Base-by-base conservation (phyloP, 2,797 vertebrate genomes). In the Esox lucius region DNA sequence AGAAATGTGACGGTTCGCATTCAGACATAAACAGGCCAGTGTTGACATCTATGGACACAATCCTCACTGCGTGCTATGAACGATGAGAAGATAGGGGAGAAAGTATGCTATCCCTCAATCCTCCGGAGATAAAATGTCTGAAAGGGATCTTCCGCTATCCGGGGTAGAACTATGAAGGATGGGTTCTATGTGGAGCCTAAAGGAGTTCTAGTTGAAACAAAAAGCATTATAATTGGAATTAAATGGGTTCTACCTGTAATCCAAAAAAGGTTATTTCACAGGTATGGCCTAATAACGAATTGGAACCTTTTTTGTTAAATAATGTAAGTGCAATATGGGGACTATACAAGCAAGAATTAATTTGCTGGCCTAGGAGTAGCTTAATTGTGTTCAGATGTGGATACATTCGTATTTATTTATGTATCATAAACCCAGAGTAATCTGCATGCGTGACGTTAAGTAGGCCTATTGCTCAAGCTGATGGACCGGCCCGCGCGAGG, bases 371-470 rank as follows among this genome's bases (percentile, higher is more conserved):
- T 53, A 53, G 28, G 28, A 31, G 3, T 31, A 31, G 28, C 5
- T 6, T 22, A 59, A 22, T 3, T 13, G 56, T 61, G 12, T 61
- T 26, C 3, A 61, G 22, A 26, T 61, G 22, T 26, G 56, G 22
- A 61, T 61, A 61, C 2, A 24, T 61, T 11, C 12, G 3, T 61
- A 61, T 22, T 22, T 56, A 22, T 56, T 56, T 2, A 56, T 56
- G 3, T 61, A 12, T 12, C 9, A 61, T 70, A 53, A 65, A 76
- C 66, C 68, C 72, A 56, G 66, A 68, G 68, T n/a, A n/a, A 11
- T 24, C 22, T 61, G 56, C n/a, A n/a, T 56, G 53, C n/a, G 53
- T 56, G 53, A 49, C 48, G 48, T 53, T 53, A 53, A 53, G 51
- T 53, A 17, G 42, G 42, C 42, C 42, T 46, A 46, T 46, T 46